phyloP scores from a whole-genome alignment of 2,797 vertebrate species.

The Emydoidea blandingii region DNA sequence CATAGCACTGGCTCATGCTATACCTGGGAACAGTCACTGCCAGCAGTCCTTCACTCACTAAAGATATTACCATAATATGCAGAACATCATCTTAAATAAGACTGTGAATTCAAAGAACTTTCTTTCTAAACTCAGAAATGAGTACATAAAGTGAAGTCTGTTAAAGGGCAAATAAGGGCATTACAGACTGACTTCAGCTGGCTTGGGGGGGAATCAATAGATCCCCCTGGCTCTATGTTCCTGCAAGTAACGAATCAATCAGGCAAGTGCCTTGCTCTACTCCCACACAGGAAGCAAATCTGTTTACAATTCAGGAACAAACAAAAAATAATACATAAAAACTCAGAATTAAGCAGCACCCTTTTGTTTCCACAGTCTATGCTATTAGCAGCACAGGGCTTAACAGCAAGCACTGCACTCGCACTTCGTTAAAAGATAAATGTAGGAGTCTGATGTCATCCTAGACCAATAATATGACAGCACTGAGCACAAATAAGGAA shows the following conservation, averaged over 20 bases:
- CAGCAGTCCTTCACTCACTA: background rate
- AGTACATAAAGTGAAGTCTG: background rate
- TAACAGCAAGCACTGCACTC: background rate
- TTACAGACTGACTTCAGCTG: conserved; percentile 55
- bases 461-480: background rate
- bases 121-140: background rate
- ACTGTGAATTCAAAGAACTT: background rate
- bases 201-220: conserved; percentile 38
- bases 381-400: background rate
- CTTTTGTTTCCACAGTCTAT: conserved; percentile 5
- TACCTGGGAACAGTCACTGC: rapidly evolving
- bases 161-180: conserved; percentile 61
- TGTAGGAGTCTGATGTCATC: background rate
- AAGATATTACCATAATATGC: background rate
- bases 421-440: background rate
- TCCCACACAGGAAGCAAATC: conserved; percentile 75
- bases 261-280: conserved; percentile 36
- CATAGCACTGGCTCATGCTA: background rate
- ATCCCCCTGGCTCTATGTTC: conserved; percentile 8
- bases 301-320: conserved; percentile 72
- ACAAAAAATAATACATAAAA: conserved; percentile 65
- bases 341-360: conserved; percentile 54
- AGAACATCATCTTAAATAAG: background rate
- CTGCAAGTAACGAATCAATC: conserved; percentile 72
- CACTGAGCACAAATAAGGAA: background rate